Percentiles rank a stretch among this genome's conserved stretches.
Evolutionary conservation across 1,140 invertebrate genomes (phyloP).

Genomic region (Eueides isabella): DNA sequence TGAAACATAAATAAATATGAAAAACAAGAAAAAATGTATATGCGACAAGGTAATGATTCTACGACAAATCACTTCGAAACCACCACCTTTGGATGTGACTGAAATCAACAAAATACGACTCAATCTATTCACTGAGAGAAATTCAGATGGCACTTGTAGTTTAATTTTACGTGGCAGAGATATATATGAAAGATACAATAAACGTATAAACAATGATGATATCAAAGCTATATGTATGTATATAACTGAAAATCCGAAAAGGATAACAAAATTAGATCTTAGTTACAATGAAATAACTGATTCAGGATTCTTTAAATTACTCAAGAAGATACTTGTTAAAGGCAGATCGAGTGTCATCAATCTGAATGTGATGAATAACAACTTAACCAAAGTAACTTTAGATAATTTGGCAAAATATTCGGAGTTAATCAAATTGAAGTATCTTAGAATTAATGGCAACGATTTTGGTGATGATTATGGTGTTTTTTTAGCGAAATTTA

Average conservation of each 20-base stretch:
- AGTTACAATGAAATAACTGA: conserved; percentile 83
- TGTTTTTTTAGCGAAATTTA: conserved; percentile 75
- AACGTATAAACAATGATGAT: conserved; percentile 75
- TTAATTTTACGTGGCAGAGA: conserved; percentile 66
- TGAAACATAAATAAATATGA: not conserved
- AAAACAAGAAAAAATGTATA: conserved; percentile 54
- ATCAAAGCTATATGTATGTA: conserved; percentile 77
- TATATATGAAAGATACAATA: conserved; percentile 57
- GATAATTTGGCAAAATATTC: conserved; percentile 62
- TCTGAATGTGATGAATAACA: conserved; percentile 82
- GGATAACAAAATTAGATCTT: conserved; percentile 79
- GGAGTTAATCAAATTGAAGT: conserved; percentile 72
- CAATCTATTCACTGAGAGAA: conserved; percentile 66
- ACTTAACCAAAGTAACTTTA: conserved; percentile 72
- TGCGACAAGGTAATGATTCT: conserved; percentile 55
- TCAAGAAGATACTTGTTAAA: conserved; percentile 70
- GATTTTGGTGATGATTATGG: conserved; percentile 75
- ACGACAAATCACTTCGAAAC: conserved; percentile 54
- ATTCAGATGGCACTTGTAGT: conserved; percentile 61
- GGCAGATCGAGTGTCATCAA: conserved; percentile 65
- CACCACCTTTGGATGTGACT: conserved; percentile 41
- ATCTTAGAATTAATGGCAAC: conserved; percentile 82
- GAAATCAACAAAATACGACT: conserved; percentile 68
- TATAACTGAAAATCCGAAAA: conserved; percentile 65
- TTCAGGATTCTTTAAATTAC: conserved; percentile 77